A percentile compares a stretch with the other conserved stretches of the same genome.
Conservation (phyloP, 2,888 invertebrate species). For the Eupithecia dodoneata region DNA sequence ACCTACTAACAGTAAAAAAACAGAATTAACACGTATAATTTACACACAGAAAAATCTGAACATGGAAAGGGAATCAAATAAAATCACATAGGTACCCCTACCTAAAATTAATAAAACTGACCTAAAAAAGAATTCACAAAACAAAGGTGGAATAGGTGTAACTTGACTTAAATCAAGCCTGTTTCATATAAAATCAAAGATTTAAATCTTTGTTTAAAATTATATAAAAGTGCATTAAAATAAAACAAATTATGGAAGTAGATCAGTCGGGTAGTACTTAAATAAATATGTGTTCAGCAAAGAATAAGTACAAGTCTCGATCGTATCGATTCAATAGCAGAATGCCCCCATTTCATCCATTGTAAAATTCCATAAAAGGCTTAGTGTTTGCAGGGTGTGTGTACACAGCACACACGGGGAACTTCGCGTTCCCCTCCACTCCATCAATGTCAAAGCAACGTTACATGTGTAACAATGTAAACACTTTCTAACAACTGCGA, state of each 20-base stretch:
- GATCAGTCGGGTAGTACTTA: background rate
- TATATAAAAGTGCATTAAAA: background rate
- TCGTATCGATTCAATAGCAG: slow-evolving; percentile 13
- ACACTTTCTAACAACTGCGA: slow-evolving; percentile 58
- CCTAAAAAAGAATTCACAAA: too few relatives aligned
- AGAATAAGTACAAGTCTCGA: background rate
- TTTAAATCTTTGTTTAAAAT: background rate
- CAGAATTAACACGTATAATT: too few relatives aligned
- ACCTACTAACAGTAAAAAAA: too few relatives aligned
- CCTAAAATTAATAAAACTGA: too few relatives aligned
- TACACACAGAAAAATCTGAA: too few relatives aligned
- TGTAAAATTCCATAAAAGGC: slow-evolving; percentile 32
- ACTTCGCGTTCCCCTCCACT: slow-evolving; percentile 40
- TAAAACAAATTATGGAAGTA: background rate
- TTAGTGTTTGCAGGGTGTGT: slow-evolving; percentile 32
- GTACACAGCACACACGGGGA: slow-evolving; percentile 33
- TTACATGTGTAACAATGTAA: slow-evolving; percentile 48
- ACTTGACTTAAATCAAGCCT: background rate
- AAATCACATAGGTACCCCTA: too few relatives aligned
- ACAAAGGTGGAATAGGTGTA: too few relatives aligned
- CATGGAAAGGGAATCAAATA: too few relatives aligned
- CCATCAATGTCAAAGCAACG: slow-evolving; percentile 44
- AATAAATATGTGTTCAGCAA: background rate
- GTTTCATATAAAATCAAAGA: too few relatives aligned
- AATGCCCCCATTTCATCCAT: slow-evolving; percentile 26